Evolutionary conservation across 2,797 vertebrate genomes (phyloP), one percentile per base, ranked within the genome.

Genomic region (Acrossocheilus fasciatus): DNA sequence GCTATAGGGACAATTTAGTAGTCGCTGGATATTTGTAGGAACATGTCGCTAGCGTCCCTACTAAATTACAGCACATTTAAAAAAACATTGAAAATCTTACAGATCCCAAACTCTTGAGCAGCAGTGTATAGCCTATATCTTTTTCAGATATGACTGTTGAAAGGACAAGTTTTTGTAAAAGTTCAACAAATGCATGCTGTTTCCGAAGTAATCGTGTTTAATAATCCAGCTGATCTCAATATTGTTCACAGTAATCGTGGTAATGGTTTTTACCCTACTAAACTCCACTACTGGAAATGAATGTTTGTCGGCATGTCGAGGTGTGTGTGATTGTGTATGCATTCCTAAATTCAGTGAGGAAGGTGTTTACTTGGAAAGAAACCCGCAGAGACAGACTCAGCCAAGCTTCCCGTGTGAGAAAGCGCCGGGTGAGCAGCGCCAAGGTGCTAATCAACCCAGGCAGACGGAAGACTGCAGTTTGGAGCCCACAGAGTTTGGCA

Each of bases 361-460:
- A 52, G 34, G 64, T n/a, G 72, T 83, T 74, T 74, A 74, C 81
- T 74, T 36, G 70, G 18, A 83, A 50, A 70, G 68, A 76, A 78
- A 73, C 52, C 82, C 77, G 2, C 57, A 72, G 86, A 85, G 87
- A 64, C 69, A 17, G 76, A 20, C 34, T 45, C 80, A 84, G 88
- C 86, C 87, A 90, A 86, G 59, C 85, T 82, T 79, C 74, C 86
- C 45, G 82, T 87, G 70, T 77, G 78, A 88, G 79, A 84, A 84
- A 82, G 81, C 81, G 64, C 76, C 54, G 73, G 79, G 83, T 82
- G 82, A 87, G 43, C 69, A 70, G 36, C 57, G 86, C 83, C 89
- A 89, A 84, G 77, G 78, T 52, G 81, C 89, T 89, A 90, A 91
- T 90, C 90, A 88, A 90, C 85, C 76, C 83, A 87, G 85, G 84